Evolutionary conservation across 2,797 vertebrate genomes (phyloP).

Genomic region (Zalophus californianus): DNA sequence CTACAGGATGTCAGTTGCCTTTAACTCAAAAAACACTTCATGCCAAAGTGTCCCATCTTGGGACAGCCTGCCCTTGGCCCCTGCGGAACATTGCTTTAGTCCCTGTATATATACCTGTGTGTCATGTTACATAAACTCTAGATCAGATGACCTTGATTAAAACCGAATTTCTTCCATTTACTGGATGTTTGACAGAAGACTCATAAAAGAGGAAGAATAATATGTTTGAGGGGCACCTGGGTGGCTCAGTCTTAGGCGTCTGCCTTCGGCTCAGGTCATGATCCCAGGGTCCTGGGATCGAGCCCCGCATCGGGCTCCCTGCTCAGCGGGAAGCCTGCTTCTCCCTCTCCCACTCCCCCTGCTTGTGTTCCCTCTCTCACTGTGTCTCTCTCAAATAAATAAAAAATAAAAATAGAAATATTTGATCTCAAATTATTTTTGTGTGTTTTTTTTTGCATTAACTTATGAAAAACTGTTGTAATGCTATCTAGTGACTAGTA

Average conservation of each 20-base stretch:
- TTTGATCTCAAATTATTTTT: not conserved
- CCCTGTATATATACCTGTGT: not conserved
- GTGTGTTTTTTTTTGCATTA: not conserved
- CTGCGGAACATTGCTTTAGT: not conserved
- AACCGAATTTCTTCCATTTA: not conserved
- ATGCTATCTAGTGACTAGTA: not conserved
- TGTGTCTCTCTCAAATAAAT: too few relatives aligned
- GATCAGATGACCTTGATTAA: not conserved
- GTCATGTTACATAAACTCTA: not conserved
- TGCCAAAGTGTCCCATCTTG: not conserved
- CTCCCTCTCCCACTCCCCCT: too few relatives aligned
- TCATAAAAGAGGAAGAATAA: not conserved
- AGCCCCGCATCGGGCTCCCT: too few relatives aligned
- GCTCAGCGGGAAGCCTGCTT: too few relatives aligned
- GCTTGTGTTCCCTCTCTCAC: too few relatives aligned
- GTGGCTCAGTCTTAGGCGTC: too few relatives aligned
- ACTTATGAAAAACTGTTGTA: not conserved
- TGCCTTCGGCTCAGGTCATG: too few relatives aligned
- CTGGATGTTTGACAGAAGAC: not conserved
- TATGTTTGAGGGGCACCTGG: not conserved
- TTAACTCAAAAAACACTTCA: not conserved
- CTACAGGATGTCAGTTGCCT: not conserved
- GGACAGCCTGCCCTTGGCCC: not conserved
- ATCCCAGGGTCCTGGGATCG: too few relatives aligned
- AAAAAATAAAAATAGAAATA: too few relatives aligned